A percentile compares a stretch with the other conserved stretches of the same genome.
Conservation (phyloP, 2,888 invertebrate genomes). For the Cheilosia scutellata region DNA sequence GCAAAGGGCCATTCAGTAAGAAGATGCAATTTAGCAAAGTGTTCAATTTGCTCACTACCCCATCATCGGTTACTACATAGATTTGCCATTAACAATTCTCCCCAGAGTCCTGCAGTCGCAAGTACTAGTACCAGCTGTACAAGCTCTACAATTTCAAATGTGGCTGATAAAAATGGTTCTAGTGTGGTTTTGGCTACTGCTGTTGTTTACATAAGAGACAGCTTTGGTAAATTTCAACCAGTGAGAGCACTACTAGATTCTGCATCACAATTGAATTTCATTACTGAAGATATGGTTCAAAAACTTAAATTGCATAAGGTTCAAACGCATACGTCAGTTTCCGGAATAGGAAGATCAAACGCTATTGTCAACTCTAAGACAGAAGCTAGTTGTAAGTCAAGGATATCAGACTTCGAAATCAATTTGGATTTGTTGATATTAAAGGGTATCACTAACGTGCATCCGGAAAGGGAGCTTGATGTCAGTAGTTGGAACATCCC, state of each 20-base stretch:
- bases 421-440: constrained; percentile 10
- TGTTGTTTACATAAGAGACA: background rate
- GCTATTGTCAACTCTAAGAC: background rate
- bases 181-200: constrained; percentile 14
- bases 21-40: constrained; percentile 19
- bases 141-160: background rate
- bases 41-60: background rate
- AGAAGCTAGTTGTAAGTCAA: background rate
- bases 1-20: constrained; percentile 17
- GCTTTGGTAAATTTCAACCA: constrained; percentile 18
- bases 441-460: background rate
- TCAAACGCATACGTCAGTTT: background rate
- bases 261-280: constrained; percentile 3
- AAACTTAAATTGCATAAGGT: background rate
- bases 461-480: constrained; percentile 5
- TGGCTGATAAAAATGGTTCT: background rate
- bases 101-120: background rate
- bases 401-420: constrained; percentile 4
- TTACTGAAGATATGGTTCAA: constrained; percentile 14
- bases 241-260: constrained; percentile 15
- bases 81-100: background rate
- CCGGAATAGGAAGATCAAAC: constrained; percentile 12
- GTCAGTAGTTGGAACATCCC: constrained; percentile 5
- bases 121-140: constrained; percentile 1
- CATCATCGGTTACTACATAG: constrained; percentile 1